Evolutionary conservation across 2,113 vertebrate genomes (phyloP).

Genomic region (Dipodomys stephensi): DNA sequence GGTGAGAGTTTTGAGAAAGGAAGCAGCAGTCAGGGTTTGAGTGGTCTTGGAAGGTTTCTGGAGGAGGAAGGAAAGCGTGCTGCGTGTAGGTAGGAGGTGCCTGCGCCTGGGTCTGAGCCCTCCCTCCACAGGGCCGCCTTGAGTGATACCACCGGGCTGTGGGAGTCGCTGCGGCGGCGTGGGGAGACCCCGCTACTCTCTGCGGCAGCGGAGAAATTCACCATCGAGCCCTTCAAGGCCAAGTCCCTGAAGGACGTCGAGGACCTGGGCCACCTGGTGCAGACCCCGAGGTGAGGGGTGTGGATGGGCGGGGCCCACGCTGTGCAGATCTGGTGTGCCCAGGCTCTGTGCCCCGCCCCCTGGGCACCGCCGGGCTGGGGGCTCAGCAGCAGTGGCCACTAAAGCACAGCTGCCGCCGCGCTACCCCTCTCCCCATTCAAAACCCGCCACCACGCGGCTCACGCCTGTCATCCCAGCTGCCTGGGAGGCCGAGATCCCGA

Average conservation of each 20-base stretch:
- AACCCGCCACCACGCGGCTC: neutral
- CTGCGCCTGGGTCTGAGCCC: conserved; percentile 60
- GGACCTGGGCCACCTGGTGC: conserved; percentile 90
- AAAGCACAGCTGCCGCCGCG: neutral
- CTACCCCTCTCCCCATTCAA: neutral
- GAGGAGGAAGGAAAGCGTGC: neutral
- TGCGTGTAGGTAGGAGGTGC: neutral
- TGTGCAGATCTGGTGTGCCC: neutral
- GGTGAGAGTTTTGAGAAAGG: neutral
- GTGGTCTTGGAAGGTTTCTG: neutral
- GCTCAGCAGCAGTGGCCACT: neutral
- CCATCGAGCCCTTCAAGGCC: conserved; percentile 92
- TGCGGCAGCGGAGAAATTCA: conserved; percentile 90
- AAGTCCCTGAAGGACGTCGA: conserved; percentile 90
- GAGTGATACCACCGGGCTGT: conserved; percentile 90
- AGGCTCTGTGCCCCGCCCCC: neutral
- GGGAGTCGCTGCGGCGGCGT: conserved; percentile 89
- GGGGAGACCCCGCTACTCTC: conserved; percentile 85
- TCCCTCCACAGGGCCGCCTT: conserved; percentile 90
- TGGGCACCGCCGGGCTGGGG: neutral
- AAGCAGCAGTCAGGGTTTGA: neutral
- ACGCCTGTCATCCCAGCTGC: too few species aligned
- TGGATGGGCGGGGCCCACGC: too few species aligned
- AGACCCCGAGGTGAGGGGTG: conserved; percentile 86
- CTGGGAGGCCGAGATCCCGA: too few species aligned